Evolutionary conservation across 2,113 vertebrate species (phyloP).

Genomic region (Anhinga rufa): DNA sequence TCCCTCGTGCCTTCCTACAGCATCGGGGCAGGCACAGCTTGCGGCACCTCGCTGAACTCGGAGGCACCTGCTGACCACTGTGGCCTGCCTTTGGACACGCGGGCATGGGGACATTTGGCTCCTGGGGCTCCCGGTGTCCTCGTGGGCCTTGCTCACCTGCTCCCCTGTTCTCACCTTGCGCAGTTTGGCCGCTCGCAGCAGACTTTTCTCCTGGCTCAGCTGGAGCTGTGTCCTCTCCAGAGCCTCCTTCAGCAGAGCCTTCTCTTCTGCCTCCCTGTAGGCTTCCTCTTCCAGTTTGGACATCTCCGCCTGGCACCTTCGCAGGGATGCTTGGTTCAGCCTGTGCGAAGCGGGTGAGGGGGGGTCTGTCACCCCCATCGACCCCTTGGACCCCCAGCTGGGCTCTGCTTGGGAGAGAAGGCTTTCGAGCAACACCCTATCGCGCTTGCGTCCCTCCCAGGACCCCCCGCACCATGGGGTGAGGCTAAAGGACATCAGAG

Average conservation of each 20-base stretch:
- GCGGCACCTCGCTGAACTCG: background rate
- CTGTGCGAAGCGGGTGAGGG: background rate
- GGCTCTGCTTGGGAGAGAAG: accelerated
- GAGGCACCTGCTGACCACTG: background rate
- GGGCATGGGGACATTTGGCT: accelerated
- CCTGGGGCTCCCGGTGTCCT: background rate
- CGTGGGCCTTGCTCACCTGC: accelerated
- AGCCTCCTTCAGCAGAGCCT: slow-evolving; percentile 71
- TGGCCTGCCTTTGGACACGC: background rate
- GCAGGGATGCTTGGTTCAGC: slow-evolving; percentile 42
- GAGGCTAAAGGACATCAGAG: background rate
- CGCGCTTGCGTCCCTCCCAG: accelerated
- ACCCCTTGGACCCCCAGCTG: accelerated
- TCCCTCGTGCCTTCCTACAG: background rate
- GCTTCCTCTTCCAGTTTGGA: slow-evolving; percentile 64
- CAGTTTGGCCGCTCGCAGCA: background rate
- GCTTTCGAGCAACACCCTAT: background rate
- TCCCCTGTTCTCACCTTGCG: slow-evolving; percentile 45
- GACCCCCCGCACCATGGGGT: accelerated
- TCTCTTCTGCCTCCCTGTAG: slow-evolving; percentile 68
- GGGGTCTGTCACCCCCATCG: accelerated
- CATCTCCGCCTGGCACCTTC: slow-evolving; percentile 58
- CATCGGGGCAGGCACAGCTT: accelerated
- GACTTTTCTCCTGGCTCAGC: slow-evolving; percentile 64
- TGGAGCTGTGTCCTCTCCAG: slow-evolving; percentile 62